Base-by-base conservation (phyloP, 2,113 vertebrate species). In the Bubo scandiacus region DNA sequence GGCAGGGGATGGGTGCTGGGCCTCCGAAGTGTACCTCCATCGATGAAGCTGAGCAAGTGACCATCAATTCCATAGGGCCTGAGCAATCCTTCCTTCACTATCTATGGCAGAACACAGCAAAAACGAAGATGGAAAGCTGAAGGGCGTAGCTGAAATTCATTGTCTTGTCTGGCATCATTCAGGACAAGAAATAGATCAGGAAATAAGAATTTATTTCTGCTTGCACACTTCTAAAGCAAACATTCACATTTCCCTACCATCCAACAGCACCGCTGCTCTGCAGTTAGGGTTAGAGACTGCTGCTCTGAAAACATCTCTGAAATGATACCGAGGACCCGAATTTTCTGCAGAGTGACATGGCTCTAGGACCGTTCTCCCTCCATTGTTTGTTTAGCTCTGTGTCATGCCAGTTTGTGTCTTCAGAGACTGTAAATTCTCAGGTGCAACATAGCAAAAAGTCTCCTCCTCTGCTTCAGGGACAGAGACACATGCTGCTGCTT, bases 171-270 rank as follows among this genome's bases (percentile, higher is more conserved):
- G 55, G 68, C 49, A 32, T 30, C 2, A 61, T 34, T 25, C 2
- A 1, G 22, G 43, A 51, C 26, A 52, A 57, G 74, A 81, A 85
- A 68, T 0, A 42, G 34, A 42, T 38, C 22, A n/a, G 34, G 45
- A 74, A 90, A 68, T 65, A 42, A 59, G 20, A 12, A 12, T 36
- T 72, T 30, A 26, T 36, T 81, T 73, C 63, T 87, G 81, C 51
- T 73, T 67, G 49, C 29, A 42, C 18, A 12, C 15, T 65, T 52
- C 4, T 6, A 42, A 45, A 80, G 54, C 74, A 34, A 77, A 57
- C n/a, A 13, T 5, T 5, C 32, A 9, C 0, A 0, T 38, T 78
- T 57, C 38, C 54, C 12, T 5, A 12, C n/a, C 51, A n/a, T 9
- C 55, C 20, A 40, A 15, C 34, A 47, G 32, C n/a, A 25, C 26